Evolutionary conservation across 2,797 vertebrate genomes (phyloP).

Genomic region (Macropus fuliginosus): DNA sequence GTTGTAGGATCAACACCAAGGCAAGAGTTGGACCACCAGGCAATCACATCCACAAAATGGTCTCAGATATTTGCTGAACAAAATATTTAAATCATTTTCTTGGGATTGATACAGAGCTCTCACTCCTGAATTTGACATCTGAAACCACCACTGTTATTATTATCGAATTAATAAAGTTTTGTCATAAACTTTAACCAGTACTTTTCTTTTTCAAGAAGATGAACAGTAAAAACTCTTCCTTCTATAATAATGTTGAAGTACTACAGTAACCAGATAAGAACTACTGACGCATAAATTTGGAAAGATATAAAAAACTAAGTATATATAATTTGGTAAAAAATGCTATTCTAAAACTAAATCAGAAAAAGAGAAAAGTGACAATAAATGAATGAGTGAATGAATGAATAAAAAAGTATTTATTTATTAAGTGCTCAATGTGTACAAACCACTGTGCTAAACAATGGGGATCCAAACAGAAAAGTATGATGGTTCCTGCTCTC

Average conservation of each 20-base stretch:
- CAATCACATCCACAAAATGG: conserved; percentile 30
- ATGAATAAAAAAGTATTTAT: not conserved
- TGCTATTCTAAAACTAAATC: not conserved
- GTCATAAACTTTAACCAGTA: conserved; percentile 62
- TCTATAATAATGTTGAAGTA: not conserved
- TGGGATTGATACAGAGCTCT: conserved; percentile 34
- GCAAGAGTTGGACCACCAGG: conserved; percentile 25
- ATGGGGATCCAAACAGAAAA: not conserved
- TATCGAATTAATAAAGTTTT: conserved; percentile 54
- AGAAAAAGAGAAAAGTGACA: not conserved
- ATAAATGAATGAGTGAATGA: not conserved
- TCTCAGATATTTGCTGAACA: conserved; percentile 40
- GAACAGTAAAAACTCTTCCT: not conserved
- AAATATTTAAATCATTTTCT: conserved; percentile 60
- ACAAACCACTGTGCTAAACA: not conserved
- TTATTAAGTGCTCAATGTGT: not conserved
- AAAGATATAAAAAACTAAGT: not conserved
- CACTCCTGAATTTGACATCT: conserved; percentile 46
- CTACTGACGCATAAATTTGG: not conserved
- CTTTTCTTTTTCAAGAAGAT: conserved; percentile 64
- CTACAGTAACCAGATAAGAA: not conserved
- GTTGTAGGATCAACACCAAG: conserved; percentile 32
- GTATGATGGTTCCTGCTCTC: not conserved
- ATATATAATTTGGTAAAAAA: not conserved
- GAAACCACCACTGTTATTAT: conserved; percentile 58